Conservation (phyloP, 2,113 vertebrate genomes). For the Halichoeres trimaculatus region DNA sequence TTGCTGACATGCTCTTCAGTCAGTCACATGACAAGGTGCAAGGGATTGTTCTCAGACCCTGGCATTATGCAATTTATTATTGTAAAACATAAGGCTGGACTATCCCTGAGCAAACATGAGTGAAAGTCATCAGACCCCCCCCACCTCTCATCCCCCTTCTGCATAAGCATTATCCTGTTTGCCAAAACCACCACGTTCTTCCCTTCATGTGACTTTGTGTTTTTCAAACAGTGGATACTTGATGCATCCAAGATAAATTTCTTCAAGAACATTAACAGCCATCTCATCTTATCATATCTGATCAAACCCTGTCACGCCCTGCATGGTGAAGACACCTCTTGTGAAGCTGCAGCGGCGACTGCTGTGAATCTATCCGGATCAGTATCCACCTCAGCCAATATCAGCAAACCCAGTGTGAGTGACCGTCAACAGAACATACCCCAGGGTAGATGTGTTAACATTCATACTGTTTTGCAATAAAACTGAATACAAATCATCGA, state of each 20-base stretch:
- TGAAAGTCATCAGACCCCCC: slow-evolving; percentile 20
- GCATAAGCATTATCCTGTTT: neutral
- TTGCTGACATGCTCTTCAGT: slow-evolving; percentile 31
- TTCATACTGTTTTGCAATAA: slow-evolving; percentile 25
- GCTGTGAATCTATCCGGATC: slow-evolving; percentile 1
- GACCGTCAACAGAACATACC: slow-evolving; percentile 30
- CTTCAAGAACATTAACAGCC: neutral
- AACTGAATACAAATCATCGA: neutral
- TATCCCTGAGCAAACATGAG: slow-evolving; percentile 7
- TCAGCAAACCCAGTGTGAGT: slow-evolving; percentile 30
- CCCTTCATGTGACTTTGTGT: neutral
- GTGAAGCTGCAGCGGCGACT: slow-evolving; percentile 1
- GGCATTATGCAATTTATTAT: slow-evolving; percentile 30
- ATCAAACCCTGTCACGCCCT: slow-evolving; percentile 17
- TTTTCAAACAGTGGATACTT: neutral
- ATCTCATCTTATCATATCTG: neutral
- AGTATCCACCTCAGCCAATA: slow-evolving; percentile 22
- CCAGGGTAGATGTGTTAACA: slow-evolving; percentile 7
- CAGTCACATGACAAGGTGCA: slow-evolving; percentile 18
- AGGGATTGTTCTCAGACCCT: slow-evolving; percentile 23
- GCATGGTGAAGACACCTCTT: slow-evolving; percentile 6
- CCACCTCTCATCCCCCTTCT: neutral
- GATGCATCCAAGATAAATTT: neutral
- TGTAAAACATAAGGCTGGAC: slow-evolving; percentile 11
- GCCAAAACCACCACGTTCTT: neutral